Evolutionary conservation across 2,888 invertebrate species (phyloP).

Genomic region (Brachyptera putata): DNA sequence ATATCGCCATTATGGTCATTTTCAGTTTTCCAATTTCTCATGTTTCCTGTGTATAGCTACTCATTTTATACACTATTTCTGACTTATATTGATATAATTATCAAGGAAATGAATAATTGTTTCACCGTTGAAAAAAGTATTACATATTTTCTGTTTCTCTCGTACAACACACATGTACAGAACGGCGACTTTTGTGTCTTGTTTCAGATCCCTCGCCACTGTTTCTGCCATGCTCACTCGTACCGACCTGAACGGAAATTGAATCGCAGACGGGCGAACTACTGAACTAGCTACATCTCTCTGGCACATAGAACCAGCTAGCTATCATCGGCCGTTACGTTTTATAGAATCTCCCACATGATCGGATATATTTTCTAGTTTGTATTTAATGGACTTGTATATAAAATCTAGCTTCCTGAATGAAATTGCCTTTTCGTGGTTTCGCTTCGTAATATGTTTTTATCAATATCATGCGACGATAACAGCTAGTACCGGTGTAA

Average conservation of each 20-base stretch:
- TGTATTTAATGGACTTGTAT: constrained; percentile 18
- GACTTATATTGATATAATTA: too few relatives aligned
- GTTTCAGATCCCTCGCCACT: too few relatives aligned
- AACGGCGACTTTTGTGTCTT: too few relatives aligned
- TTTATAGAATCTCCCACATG: neutral
- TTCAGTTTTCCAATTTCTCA: neutral
- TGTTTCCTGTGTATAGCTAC: too few relatives aligned
- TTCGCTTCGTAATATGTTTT: neutral
- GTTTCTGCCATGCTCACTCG: too few relatives aligned
- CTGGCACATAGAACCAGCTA: neutral
- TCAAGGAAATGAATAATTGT: too few relatives aligned
- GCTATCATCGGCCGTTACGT: neutral
- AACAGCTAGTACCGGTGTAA: neutral
- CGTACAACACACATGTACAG: too few relatives aligned
- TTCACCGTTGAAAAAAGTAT: too few relatives aligned
- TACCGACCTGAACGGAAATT: too few relatives aligned
- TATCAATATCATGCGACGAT: constrained; percentile 9
- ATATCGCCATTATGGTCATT: neutral
- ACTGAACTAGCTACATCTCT: neutral
- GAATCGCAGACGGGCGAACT: too few relatives aligned
- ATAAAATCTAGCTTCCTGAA: constrained; percentile 10
- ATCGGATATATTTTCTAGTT: neutral
- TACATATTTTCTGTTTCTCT: too few relatives aligned
- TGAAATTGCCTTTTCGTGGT: constrained; percentile 16
- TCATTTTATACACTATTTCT: too few relatives aligned